Percentiles rank a stretch among this genome's conserved stretches.
Conservation (phyloP, 2,888 invertebrate species). For the Dryadula phaetusa region DNA sequence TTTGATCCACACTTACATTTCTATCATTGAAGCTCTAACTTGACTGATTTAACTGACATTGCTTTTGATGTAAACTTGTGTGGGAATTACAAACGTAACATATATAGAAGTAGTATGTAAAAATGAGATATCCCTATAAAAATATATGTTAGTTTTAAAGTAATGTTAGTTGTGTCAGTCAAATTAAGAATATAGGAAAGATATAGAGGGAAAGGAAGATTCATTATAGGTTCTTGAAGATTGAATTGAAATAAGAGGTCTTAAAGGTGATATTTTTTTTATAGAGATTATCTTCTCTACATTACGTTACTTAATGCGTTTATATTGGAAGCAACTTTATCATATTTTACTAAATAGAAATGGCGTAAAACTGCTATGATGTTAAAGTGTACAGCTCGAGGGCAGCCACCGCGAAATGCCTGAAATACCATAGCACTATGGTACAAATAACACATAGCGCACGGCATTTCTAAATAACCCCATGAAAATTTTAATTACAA, state of each 20-base stretch:
- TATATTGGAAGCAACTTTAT: too few relatives aligned
- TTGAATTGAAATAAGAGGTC: not conserved
- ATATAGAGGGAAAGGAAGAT: too few relatives aligned
- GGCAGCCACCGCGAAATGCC: conserved; percentile 5
- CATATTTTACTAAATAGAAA: too few relatives aligned
- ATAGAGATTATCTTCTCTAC: not conserved
- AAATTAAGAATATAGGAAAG: too few relatives aligned
- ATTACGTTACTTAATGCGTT: too few relatives aligned
- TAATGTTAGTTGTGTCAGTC: too few relatives aligned
- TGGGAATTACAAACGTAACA: not conserved
- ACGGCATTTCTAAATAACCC: conserved; percentile 28
- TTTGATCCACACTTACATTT: conserved; percentile 21
- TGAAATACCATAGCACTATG: not conserved
- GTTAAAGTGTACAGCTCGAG: not conserved
- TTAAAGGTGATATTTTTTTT: not conserved
- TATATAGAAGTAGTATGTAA: too few relatives aligned
- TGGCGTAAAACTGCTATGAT: not conserved
- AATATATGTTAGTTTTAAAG: too few relatives aligned
- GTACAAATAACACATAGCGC: not conserved
- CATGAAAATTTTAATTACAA: conserved; percentile 30
- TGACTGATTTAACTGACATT: not conserved
- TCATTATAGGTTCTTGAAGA: not conserved
- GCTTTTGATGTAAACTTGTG: not conserved
- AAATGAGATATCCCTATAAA: too few relatives aligned
- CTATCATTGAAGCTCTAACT: conserved; percentile 4